Base-by-base conservation (phyloP, 35 echinoderm and acorn worm genomes). In the Amphiura filiformis region DNA sequence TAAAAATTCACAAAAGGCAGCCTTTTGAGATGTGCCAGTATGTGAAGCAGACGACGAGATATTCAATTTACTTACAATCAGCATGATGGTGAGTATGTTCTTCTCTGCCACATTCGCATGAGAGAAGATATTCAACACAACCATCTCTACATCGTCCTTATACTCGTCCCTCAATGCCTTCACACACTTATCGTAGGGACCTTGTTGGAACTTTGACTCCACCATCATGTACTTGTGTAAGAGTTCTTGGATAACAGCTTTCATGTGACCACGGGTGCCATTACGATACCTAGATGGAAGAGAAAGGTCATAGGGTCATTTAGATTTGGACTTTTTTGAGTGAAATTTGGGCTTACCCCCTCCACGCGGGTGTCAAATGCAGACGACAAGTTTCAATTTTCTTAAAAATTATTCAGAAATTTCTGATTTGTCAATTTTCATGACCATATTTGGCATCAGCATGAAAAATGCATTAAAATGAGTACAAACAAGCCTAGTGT, bases 61-160 rank as follows among this genome's bases (percentile, higher is more conserved):
- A n/a, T n/a, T n/a, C n/a, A n/a, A n/a, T n/a, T n/a, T 47, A 93
- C 96, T 99, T 83, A 99, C 96, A 81, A 99, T 99, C 34, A 99
- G 88, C 33, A 83, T 88, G 35, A 95, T 83, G 23, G 94, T 93
- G 0, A 99, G 87, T 23, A 89, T 87, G 83, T 99, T 99, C 84
- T 99, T 99, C 78, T 90, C 87, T 34, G 57, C 32, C 13, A 95
- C 78, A 36, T 99, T 82, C 14, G 82, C 92, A 79, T 95, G 96
- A 9, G 96, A 99, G 89, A 92, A 99, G 61, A 99, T 93, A 38
- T 88, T 87, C 22, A 80, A 85, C 9, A 99, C 89, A 13, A 94
- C 93, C 11, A 86, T 82, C 5, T 76, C 37, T 87, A 94, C 94
- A 39, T 99, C 96, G 0, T 90, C 90, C 37, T 99, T 99, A 84